Conservation (phyloP, 1,140 invertebrate genomes). For the Copidosoma floridanum region DNA sequence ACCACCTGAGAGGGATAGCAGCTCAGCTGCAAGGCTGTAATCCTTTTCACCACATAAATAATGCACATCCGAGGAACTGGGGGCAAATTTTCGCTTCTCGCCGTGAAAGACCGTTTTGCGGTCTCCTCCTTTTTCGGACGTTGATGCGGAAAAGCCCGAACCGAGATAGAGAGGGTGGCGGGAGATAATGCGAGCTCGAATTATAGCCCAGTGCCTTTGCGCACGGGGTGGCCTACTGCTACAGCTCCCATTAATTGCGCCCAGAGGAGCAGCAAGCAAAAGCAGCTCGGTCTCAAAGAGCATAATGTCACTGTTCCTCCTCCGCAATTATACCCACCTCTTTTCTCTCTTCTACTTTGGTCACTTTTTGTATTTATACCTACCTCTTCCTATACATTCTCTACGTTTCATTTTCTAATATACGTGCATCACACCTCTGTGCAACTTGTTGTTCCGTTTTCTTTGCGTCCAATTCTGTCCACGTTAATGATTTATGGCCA, state of each 20-base stretch:
- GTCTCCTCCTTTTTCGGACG: too few relatives aligned
- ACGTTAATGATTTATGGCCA: neutral
- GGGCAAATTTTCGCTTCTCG: neutral
- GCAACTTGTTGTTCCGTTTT: neutral
- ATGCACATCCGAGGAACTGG: too few relatives aligned
- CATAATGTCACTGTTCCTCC: constrained; percentile 28
- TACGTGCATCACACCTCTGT: neutral
- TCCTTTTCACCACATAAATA: too few relatives aligned
- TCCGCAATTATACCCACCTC: too few relatives aligned
- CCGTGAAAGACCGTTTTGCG: too few relatives aligned
- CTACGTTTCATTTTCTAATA: neutral
- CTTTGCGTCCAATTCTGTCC: too few relatives aligned
- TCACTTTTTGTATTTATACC: neutral
- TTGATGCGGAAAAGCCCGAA: too few relatives aligned
- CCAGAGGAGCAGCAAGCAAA: constrained; percentile 33
- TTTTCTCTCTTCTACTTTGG: neutral
- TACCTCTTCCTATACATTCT: neutral
- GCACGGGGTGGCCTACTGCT: too few relatives aligned
- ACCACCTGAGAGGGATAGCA: too few relatives aligned
- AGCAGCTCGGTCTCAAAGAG: constrained; percentile 31
- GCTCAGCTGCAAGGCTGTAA: too few relatives aligned
- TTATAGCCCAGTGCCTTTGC: too few relatives aligned
- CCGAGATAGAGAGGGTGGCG: too few relatives aligned
- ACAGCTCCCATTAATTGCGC: constrained; percentile 41
- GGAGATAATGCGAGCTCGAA: neutral